phyloP scores from a whole-genome alignment of 2,888 invertebrate species.

The Apamea monoglypha region DNA sequence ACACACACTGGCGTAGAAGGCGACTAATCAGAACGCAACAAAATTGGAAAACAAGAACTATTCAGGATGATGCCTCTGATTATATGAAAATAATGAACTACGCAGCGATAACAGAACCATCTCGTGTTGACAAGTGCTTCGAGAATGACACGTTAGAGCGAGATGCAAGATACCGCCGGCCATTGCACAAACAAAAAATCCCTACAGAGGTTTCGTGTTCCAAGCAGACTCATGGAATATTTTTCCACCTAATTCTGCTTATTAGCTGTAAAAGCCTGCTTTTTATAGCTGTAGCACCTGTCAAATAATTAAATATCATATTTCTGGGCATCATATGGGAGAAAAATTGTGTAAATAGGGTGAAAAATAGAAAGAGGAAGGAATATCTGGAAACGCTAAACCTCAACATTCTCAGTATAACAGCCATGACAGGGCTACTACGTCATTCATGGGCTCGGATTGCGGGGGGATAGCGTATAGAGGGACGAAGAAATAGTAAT shows the following conservation, averaged over 20 bases:
- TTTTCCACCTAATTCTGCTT: slow-evolving; percentile 54
- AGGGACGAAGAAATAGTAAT: slow-evolving; percentile 72
- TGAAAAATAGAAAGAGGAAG: slow-evolving; percentile 68
- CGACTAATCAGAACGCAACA: slow-evolving; percentile 87
- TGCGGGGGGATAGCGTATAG: slow-evolving; percentile 67
- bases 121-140: slow-evolving; percentile 83
- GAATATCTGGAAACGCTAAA: slow-evolving; percentile 86
- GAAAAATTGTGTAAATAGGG: slow-evolving; percentile 43
- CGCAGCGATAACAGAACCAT: slow-evolving; percentile 87
- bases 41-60: slow-evolving; percentile 78
- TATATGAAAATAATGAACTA: slow-evolving; percentile 84
- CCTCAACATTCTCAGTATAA: slow-evolving; percentile 78
- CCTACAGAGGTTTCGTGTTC: slow-evolving; percentile 86
- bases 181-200: slow-evolving; percentile 73
- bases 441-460: slow-evolving; percentile 74
- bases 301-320: background rate
- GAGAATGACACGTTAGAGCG: slow-evolving; percentile 79
- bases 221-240: slow-evolving; percentile 79
- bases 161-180: slow-evolving; percentile 74
- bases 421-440: slow-evolving; percentile 69
- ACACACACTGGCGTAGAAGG: slow-evolving; percentile 98
- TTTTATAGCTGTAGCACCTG: slow-evolving; percentile 11
- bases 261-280: background rate
- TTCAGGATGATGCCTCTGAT: slow-evolving; percentile 78
- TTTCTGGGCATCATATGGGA: background rate